Percentiles rank a stretch among this genome's conserved stretches.
These are phyloP conservation scores for Ormyrus nitidulus DNA, from an alignment of 2,888 invertebrate genomes.

Conservation along the genomic window DNA sequence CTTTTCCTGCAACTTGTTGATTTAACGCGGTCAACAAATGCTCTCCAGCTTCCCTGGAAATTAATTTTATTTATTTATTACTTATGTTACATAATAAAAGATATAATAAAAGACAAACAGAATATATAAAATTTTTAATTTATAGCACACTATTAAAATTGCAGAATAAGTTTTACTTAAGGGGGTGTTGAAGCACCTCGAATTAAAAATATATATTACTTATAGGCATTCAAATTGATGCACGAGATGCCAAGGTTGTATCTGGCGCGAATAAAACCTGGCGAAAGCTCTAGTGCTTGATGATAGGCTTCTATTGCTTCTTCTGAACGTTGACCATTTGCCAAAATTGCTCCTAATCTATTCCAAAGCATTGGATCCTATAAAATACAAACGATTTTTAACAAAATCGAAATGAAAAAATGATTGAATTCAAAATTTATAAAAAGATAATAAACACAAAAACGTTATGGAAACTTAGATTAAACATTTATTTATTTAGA, in stretches of 20 bases:
- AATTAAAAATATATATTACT: slow-evolving; percentile 71
- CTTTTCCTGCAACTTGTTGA: slow-evolving; percentile 89
- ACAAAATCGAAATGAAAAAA: slow-evolving; percentile 17
- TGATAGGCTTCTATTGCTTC: slow-evolving; percentile 98
- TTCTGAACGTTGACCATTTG: slow-evolving; percentile 95
- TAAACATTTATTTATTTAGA: too few species aligned
- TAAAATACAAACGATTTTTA: slow-evolving; percentile 35
- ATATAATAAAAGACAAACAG: background rate
- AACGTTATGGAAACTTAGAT: too few species aligned
- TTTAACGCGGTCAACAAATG: slow-evolving; percentile 95
- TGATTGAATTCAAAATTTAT: background rate
- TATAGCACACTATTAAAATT: background rate
- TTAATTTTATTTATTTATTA: slow-evolving; percentile 17
- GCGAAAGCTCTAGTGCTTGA: slow-evolving; percentile 91
- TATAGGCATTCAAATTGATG: slow-evolving; percentile 94
- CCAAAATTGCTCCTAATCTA: slow-evolving; percentile 96
- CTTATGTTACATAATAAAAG: slow-evolving; percentile 9
- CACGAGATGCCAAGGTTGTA: slow-evolving; percentile 99
- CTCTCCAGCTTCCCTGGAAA: slow-evolving; percentile 91
- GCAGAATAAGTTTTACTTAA: slow-evolving; percentile 11
- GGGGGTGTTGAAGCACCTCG: too few species aligned
- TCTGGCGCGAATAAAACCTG: slow-evolving; percentile 96
- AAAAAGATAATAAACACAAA: too few species aligned
- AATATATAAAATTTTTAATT: slow-evolving; percentile 6
- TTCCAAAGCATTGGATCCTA: slow-evolving; percentile 97